phyloP scores from a whole-genome alignment of 2,888 invertebrate species.

The Eubasilissa splendida region DNA sequence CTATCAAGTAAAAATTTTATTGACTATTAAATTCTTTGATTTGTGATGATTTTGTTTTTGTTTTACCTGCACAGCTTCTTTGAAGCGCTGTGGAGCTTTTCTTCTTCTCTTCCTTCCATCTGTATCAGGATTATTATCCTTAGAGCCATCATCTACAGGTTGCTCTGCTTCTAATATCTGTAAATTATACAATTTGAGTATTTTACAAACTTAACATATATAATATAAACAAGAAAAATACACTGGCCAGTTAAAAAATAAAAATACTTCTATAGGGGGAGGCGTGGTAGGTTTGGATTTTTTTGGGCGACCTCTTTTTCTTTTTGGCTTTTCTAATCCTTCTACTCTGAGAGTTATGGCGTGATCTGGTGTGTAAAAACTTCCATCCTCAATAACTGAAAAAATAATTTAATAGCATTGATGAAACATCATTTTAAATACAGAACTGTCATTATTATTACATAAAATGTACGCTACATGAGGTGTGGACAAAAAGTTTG shows the following conservation, averaged over 20 bases:
- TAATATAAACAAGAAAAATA: background rate
- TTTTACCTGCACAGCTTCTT: constrained; percentile 75
- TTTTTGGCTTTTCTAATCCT: constrained; percentile 77
- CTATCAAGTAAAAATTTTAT: background rate
- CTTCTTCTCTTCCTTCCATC: constrained; percentile 75
- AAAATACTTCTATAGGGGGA: constrained; percentile 42
- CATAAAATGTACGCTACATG: too few species aligned
- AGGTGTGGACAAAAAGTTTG: too few species aligned
- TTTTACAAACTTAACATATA: too few species aligned
- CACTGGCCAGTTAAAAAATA: background rate
- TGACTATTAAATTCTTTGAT: background rate
- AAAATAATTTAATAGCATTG: constrained; percentile 41
- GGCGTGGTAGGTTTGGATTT: constrained; percentile 56
- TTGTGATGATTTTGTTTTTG: background rate
- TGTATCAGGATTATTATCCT: constrained; percentile 64
- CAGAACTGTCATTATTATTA: too few species aligned
- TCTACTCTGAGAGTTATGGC: constrained; percentile 76
- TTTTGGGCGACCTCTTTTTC: constrained; percentile 82
- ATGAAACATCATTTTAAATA: too few species aligned
- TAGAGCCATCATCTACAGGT: constrained; percentile 47
- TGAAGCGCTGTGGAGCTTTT: constrained; percentile 77
- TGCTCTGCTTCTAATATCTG: constrained; percentile 19
- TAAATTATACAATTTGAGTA: background rate
- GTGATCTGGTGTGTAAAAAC: constrained; percentile 78
- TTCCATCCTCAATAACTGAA: constrained; percentile 76